Percentiles rank a stretch among this genome's conserved stretches.
phyloP scores from a whole-genome alignment of 1,140 invertebrate genomes.

The Caenorhabditis elegans region DNA sequence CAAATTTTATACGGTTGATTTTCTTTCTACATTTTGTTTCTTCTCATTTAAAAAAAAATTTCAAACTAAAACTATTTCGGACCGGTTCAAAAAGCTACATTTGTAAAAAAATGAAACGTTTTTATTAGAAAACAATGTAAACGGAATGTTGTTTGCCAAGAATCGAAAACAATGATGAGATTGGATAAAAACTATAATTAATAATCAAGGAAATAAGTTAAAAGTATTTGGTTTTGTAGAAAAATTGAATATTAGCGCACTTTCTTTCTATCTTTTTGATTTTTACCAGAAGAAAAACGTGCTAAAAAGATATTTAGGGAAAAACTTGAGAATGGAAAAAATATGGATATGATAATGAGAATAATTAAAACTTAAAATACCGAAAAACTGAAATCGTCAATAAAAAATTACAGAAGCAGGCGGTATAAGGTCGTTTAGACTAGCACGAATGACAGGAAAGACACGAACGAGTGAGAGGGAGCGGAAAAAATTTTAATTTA shows the following conservation, averaged over 20 bases:
- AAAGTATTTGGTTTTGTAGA: not conserved
- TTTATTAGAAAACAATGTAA: not conserved
- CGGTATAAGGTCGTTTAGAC: not conserved
- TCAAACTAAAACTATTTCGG: not conserved
- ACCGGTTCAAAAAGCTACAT: too few relatives aligned
- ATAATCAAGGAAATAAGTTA: not conserved
- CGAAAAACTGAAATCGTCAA: not conserved
- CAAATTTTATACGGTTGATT: not conserved
- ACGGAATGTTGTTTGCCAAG: not conserved
- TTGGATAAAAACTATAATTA: not conserved
- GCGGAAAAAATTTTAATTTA: not conserved
- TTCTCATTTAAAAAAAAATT: not conserved
- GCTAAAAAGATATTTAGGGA: too few relatives aligned
- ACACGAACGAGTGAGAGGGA: not conserved
- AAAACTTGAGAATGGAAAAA: too few relatives aligned
- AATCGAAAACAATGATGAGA: conserved; percentile 24
- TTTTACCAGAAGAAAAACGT: too few relatives aligned
- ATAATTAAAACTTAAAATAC: not conserved
- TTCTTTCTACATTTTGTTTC: not conserved
- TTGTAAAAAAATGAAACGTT: not conserved
- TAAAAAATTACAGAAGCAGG: too few relatives aligned
- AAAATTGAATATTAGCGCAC: too few relatives aligned
- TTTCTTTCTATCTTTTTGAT: too few relatives aligned
- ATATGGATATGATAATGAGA: not conserved
- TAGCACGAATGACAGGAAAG: conserved; percentile 13